Percentiles rank a stretch among this genome's conserved stretches.
These are phyloP conservation scores for Lasioglossum marginatum DNA, from an alignment of 2,888 invertebrate species.

Conservation along the genomic window DNA sequence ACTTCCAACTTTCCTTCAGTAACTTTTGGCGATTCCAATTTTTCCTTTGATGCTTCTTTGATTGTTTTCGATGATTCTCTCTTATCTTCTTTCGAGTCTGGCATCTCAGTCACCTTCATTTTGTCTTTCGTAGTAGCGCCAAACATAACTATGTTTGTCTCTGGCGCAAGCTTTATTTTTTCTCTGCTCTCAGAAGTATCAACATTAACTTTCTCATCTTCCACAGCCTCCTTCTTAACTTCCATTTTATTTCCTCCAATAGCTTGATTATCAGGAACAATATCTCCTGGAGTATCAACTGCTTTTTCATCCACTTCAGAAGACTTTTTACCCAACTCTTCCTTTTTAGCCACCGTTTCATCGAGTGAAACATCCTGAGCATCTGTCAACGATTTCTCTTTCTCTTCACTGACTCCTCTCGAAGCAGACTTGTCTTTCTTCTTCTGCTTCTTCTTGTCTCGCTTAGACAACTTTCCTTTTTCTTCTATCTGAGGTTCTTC, in stretches of 20 bases:
- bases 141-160: constrained; percentile 25
- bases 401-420: constrained; percentile 42
- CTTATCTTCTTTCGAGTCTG: not conserved
- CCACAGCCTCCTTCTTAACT: not conserved
- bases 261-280: not conserved
- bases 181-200: not conserved
- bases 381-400: constrained; percentile 22
- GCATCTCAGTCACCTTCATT: not conserved
- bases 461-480: constrained; percentile 32
- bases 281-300: not conserved
- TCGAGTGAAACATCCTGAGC: not conserved
- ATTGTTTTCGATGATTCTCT: not conserved
- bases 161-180: constrained; percentile 37
- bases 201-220: not conserved
- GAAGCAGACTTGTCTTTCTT: constrained; percentile 29
- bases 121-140: not conserved
- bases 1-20: not conserved
- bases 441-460: constrained; percentile 45
- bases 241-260: not conserved
- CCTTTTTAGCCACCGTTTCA: not conserved
- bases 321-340: not conserved
- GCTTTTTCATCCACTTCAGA: not conserved
- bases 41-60: not conserved
- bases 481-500: constrained; percentile 14
- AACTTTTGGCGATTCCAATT: not conserved